phyloP scores from a whole-genome alignment of 2,113 vertebrate species.

The Empidonax alnorum region DNA sequence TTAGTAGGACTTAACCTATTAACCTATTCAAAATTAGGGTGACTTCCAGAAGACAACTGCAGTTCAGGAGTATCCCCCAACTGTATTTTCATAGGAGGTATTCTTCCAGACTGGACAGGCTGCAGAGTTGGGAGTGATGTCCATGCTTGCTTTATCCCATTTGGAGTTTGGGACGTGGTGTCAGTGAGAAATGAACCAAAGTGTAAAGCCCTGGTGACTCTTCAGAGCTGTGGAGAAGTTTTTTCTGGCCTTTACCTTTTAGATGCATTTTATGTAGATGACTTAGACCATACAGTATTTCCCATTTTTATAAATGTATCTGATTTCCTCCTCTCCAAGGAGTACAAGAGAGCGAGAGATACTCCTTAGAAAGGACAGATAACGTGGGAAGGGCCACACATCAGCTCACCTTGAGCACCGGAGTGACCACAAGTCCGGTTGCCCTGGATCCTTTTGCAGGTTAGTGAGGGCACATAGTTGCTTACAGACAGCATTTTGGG shows the following conservation, averaged over 20 bases:
- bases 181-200: background rate
- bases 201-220: background rate
- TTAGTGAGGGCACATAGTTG: background rate
- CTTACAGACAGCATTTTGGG: background rate
- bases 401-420: background rate
- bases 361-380: background rate
- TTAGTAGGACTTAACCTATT: background rate
- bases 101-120: background rate
- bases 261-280: background rate
- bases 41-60: background rate
- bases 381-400: background rate
- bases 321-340: background rate
- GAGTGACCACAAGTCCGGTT: background rate
- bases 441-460: background rate
- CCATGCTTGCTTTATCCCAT: background rate
- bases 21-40: background rate
- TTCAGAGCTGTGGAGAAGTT: background rate
- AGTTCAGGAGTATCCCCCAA: background rate
- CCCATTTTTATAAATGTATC: background rate
- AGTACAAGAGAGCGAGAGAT: background rate
- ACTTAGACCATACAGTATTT: background rate
- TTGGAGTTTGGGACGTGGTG: background rate
- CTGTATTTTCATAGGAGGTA: background rate
- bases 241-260: background rate
- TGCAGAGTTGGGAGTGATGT: background rate